Percentiles rank a stretch among this genome's conserved stretches.
Evolutionary conservation across 2,797 vertebrate species (phyloP).

Genomic region (Menidia menidia): DNA sequence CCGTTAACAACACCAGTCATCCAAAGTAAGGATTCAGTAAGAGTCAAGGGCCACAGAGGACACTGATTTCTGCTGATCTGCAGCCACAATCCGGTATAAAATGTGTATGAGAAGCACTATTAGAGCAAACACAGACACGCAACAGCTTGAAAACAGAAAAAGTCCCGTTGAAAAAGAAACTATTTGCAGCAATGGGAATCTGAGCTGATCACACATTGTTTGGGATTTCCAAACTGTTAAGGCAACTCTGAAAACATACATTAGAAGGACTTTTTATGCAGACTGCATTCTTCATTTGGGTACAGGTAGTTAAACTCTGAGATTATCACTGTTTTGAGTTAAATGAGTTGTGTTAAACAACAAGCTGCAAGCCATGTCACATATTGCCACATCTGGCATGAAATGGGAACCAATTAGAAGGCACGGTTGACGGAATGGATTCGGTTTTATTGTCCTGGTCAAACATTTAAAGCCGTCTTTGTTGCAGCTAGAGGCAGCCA

Average conservation of each 20-base stretch:
- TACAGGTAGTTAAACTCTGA: conserved; percentile 3
- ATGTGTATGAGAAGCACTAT: conserved; percentile 17
- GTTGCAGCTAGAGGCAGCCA: not conserved
- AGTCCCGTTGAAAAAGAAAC: not conserved
- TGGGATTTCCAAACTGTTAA: not conserved
- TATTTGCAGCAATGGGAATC: not conserved
- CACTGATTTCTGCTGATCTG: conserved; percentile 30
- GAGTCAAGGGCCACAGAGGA: conserved; percentile 35
- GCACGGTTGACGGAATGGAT: conserved; percentile 8
- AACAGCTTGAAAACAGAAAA: not conserved
- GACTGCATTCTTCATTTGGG: conserved; percentile 14
- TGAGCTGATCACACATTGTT: conserved; percentile 8
- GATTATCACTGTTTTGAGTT: conserved; percentile 6
- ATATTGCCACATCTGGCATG: conserved; percentile 8
- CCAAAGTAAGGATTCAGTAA: conserved; percentile 21
- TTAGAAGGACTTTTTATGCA: conserved; percentile 11
- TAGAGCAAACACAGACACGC: not conserved
- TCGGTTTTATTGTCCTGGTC: conserved; percentile 18
- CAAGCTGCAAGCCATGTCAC: conserved; percentile 7
- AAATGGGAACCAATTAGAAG: conserved; percentile 9
- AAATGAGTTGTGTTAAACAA: conserved; percentile 27
- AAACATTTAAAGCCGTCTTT: conserved; percentile 1
- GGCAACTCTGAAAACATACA: not conserved
- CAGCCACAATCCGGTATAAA: conserved; percentile 22
- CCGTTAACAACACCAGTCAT: conserved; percentile 25